These are phyloP conservation scores for Melipona bicolor DNA, from an alignment of 2,888 invertebrate species.

Conservation along the genomic window DNA sequence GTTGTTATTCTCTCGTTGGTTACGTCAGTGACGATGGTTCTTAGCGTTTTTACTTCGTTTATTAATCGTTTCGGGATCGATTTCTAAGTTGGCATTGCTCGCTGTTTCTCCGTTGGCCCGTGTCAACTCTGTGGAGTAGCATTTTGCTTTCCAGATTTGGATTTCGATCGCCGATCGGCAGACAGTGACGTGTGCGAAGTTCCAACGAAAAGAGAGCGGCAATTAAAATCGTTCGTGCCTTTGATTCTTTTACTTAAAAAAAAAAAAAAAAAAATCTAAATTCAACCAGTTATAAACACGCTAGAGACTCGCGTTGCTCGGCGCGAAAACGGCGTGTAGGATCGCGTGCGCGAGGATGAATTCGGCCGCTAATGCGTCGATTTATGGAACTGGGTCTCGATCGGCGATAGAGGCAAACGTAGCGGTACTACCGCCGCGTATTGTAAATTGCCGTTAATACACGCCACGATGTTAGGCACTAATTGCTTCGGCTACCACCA, in stretches of 20 bases:
- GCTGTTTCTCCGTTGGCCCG: too few relatives aligned
- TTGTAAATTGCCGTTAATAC: slow-evolving; percentile 48
- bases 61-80: too few relatives aligned
- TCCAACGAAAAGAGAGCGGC: too few relatives aligned
- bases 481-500: slow-evolving; percentile 43
- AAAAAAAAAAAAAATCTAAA: background rate
- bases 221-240: background rate
- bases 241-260: background rate
- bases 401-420: slow-evolving; percentile 48
- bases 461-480: slow-evolving; percentile 45
- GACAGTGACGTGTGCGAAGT: too few relatives aligned
- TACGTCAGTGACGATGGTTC: too few relatives aligned
- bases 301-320: background rate
- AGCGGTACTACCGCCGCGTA: slow-evolving; percentile 44
- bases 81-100: too few relatives aligned
- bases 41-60: too few relatives aligned
- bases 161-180: too few relatives aligned
- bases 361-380: slow-evolving; percentile 40
- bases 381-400: slow-evolving; percentile 58
- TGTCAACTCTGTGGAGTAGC: too few relatives aligned
- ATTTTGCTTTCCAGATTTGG: too few relatives aligned
- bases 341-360: slow-evolving; percentile 45
- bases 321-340: slow-evolving; percentile 15
- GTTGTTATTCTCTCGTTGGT: too few relatives aligned
- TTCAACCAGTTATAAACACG: background rate